phyloP scores from a whole-genome alignment of 1,140 invertebrate species.

The Nasonia vitripennis region DNA sequence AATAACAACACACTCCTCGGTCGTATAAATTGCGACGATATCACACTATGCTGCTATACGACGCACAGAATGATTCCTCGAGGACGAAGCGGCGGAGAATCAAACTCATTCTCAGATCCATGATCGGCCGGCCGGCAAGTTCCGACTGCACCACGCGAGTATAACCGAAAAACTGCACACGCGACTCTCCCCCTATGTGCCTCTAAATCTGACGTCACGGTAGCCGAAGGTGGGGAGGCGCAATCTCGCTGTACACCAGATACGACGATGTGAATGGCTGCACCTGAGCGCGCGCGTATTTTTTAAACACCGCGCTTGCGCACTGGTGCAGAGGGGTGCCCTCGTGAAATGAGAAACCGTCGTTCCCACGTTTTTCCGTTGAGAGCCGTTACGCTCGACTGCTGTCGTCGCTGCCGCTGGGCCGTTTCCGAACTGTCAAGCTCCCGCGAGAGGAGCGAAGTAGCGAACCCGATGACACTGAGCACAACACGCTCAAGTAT shows the following conservation, averaged over 20 bases:
- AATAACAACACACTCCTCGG: not conserved
- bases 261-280: not conserved
- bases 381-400: slow-evolving; percentile 69
- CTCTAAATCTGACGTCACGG: not conserved
- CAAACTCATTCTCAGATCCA: slow-evolving; percentile 9
- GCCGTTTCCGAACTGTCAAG: not conserved
- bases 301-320: slow-evolving; percentile 12
- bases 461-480: not conserved
- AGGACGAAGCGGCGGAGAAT: not conserved
- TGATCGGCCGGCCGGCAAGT: slow-evolving; percentile 40
- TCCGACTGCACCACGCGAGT: slow-evolving; percentile 55
- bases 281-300: not conserved
- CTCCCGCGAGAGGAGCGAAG: not conserved
- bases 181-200: slow-evolving; percentile 55
- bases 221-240: not conserved
- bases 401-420: slow-evolving; percentile 49
- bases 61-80: too few relatives aligned
- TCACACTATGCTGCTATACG: not conserved
- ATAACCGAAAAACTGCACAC: slow-evolving; percentile 66
- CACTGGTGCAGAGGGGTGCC: not conserved
- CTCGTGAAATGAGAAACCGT: slow-evolving; percentile 23
- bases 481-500: not conserved
- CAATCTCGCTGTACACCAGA: not conserved
- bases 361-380: slow-evolving; percentile 76
- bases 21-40: too few relatives aligned